These are phyloP conservation scores for Heliconius congener DNA, from an alignment of 1,140 invertebrate genomes.

Conservation along the genomic window DNA sequence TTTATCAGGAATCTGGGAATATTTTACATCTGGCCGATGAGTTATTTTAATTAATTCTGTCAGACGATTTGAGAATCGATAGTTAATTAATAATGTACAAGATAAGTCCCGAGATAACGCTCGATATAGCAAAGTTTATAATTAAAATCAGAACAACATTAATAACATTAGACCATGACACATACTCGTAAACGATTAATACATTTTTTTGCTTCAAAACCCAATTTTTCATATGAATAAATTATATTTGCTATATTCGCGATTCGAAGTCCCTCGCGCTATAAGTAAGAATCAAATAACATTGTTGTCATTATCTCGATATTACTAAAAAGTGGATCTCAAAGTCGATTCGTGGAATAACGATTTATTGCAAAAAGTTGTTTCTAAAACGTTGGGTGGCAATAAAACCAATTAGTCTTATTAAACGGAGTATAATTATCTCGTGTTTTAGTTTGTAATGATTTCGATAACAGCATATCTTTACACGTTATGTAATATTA, in stretches of 20 bases:
- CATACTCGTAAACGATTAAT: slow-evolving; percentile 3
- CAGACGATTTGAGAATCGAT: slow-evolving; percentile 16
- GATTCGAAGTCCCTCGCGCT: not conserved
- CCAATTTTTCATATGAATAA: not conserved
- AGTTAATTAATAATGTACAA: slow-evolving; percentile 14
- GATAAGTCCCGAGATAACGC: not conserved
- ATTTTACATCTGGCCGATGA: slow-evolving; percentile 32
- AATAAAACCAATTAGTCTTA: slow-evolving; percentile 14
- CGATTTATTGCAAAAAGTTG: slow-evolving; percentile 12
- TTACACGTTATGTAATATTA: not conserved
- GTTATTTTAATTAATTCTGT: slow-evolving; percentile 35
- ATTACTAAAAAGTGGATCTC: slow-evolving; percentile 14
- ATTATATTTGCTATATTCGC: not conserved
- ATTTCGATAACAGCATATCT: not conserved
- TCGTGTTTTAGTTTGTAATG: slow-evolving; percentile 11
- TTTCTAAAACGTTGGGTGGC: slow-evolving; percentile 11
- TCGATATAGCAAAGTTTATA: slow-evolving; percentile 8
- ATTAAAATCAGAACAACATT: slow-evolving; percentile 9
- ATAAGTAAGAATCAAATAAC: slow-evolving; percentile 4
- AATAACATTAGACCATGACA: slow-evolving; percentile 2
- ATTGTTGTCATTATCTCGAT: slow-evolving; percentile 14
- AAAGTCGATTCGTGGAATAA: slow-evolving; percentile 8
- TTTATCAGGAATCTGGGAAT: slow-evolving; percentile 39
- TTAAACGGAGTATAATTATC: slow-evolving; percentile 13
- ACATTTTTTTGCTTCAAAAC: not conserved